A percentile compares a stretch with the other conserved stretches of the same genome.
These are phyloP conservation scores for Laticauda laticaudata DNA, from an alignment of 2,113 vertebrate species.

Conservation along the genomic window DNA sequence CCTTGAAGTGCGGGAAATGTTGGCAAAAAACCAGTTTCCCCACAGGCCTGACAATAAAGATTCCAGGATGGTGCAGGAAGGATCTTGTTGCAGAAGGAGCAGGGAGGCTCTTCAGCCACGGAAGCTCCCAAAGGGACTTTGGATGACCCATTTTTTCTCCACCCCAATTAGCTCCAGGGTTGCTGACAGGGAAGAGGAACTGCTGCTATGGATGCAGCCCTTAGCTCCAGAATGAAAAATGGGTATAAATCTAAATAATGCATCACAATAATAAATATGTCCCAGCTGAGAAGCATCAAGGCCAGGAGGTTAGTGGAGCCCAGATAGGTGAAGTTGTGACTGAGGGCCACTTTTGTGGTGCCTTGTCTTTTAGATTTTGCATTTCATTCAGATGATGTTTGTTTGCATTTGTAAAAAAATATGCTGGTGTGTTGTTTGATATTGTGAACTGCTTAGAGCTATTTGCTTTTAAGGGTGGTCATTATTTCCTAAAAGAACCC, in stretches of 20 bases:
- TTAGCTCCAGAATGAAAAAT: background rate
- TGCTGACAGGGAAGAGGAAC: background rate
- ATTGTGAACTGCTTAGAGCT: background rate
- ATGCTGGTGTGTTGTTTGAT: background rate
- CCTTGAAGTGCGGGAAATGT: rapidly evolving
- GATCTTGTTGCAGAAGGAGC: background rate
- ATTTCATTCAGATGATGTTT: background rate
- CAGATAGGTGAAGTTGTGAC: background rate
- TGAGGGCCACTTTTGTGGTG: background rate
- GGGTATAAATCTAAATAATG: background rate
- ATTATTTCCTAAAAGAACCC: background rate
- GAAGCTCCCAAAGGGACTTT: background rate
- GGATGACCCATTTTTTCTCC: background rate
- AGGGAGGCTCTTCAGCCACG: background rate
- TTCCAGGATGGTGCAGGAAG: background rate
- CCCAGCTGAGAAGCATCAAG: background rate
- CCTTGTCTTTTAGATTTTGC: background rate
- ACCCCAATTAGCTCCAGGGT: background rate
- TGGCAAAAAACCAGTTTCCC: background rate
- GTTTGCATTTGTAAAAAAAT: background rate
- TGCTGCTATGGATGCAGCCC: background rate
- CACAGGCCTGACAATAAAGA: background rate
- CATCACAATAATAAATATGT: background rate
- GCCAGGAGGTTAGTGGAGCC: background rate
- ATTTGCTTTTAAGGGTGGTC: background rate